Evolutionary conservation across 2,797 vertebrate genomes (phyloP), one percentile per base, ranked within the genome.

Genomic region (Pangasius macronema): DNA sequence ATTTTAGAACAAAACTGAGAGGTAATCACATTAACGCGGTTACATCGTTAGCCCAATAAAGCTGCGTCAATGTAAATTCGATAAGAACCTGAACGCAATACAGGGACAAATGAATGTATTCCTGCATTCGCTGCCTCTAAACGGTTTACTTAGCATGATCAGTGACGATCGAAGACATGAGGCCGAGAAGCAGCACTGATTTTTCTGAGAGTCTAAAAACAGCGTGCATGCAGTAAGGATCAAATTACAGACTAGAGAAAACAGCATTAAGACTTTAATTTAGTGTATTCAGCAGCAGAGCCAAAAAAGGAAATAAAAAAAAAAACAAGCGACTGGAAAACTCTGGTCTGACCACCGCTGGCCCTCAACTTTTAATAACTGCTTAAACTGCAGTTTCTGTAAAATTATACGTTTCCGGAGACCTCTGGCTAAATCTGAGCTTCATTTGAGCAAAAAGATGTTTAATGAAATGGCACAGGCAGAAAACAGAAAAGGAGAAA

Each of bases 301-400:
- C 70, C 24, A 36, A 67, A 85, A 70, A 86, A 89, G 85, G 85
- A 59, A 16, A 51, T 2, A 30, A 8, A 14, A 33, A 53, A 67
- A 88, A 72, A 86, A 89, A 63, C 86, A 83, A 72, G 61, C 76
- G n/a, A 86, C 61, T 88, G 89, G 87, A 89, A 88, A 89, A 84
- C 80, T 85, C 76, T 90, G 89, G 87, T 89, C 88, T 90, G 89
- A 91, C 89, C 87, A 89, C 87, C 68, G 11, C 85, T 80, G 89
- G 85, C 65, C 87, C 88, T 89, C 85, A 75, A 89, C 88, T 87
- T 87, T 89, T 90, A 91, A 91, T 90, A 89, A 90, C 80, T 68
- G 61, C 87, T 79, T 90, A 89, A 90, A 82, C 63, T 91, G 85
- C 86, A 90, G 87, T 90, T 89, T 89, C 85, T 88, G 82, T 67